phyloP scores from a whole-genome alignment of 2,888 invertebrate species.

The Yponomeuta plumbellus region DNA sequence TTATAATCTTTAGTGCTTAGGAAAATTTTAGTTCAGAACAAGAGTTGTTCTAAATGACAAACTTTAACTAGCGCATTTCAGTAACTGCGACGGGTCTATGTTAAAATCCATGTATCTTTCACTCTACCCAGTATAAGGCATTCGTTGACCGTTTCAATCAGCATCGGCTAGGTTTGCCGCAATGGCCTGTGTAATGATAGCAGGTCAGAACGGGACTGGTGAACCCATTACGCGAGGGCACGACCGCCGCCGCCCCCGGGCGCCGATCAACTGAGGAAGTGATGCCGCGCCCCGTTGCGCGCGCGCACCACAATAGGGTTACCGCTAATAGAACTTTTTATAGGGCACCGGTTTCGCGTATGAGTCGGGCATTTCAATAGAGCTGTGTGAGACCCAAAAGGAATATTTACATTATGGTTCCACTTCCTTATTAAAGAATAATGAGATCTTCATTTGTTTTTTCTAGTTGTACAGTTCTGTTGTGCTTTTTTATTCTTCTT shows the following conservation, averaged over 20 bases:
- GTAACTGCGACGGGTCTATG: too few species aligned
- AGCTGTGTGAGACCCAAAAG: background rate
- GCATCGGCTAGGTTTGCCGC: background rate
- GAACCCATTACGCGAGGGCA: conserved; percentile 56
- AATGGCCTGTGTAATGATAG: conserved; percentile 14
- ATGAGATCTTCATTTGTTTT: too few species aligned
- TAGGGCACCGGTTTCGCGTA: background rate
- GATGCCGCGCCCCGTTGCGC: conserved; percentile 34
- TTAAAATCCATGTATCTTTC: too few species aligned
- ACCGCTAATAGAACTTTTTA: conserved; percentile 16
- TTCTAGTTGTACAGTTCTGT: too few species aligned
- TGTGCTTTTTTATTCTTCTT: too few species aligned
- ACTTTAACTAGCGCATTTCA: too few species aligned
- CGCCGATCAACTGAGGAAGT: conserved; percentile 61
- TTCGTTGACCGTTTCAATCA: conserved; percentile 11
- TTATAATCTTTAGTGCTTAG: too few species aligned
- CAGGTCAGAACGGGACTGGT: conserved; percentile 39
- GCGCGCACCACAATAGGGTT: conserved; percentile 34
- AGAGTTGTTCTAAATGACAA: too few species aligned
- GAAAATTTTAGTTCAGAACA: too few species aligned
- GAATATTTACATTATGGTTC: background rate
- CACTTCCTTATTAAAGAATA: too few species aligned
- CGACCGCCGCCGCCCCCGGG: conserved; percentile 58
- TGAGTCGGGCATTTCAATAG: background rate
- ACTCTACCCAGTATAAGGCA: background rate